Evolutionary conservation across 2,113 vertebrate species (phyloP).

Genomic region (Cyanoderma ruficeps): DNA sequence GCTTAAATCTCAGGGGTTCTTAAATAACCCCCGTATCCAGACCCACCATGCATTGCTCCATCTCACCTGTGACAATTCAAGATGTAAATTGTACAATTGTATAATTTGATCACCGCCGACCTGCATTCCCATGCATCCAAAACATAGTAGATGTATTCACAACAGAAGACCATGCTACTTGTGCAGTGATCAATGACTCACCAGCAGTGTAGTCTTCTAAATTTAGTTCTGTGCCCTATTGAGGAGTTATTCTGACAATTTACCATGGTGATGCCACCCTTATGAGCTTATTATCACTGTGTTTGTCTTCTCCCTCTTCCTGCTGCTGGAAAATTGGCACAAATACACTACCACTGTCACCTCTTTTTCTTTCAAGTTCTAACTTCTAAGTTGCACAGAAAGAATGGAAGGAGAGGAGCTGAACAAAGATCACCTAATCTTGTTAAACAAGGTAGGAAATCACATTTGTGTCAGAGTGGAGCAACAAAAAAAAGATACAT

Average conservation of each 20-base stretch:
- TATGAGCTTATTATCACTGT: slow-evolving; percentile 18
- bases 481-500: background rate
- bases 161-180: background rate
- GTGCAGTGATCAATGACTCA: slow-evolving; percentile 49
- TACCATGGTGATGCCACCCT: slow-evolving; percentile 52
- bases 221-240: slow-evolving; percentile 17
- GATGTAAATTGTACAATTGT: background rate
- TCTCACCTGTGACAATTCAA: background rate
- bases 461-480: background rate
- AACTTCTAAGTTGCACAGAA: background rate
- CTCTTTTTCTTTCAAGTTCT: background rate
- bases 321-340: background rate
- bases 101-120: rapidly evolving
- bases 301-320: background rate
- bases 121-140: background rate
- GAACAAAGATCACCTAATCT: background rate
- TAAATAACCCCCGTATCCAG: background rate
- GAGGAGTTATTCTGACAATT: slow-evolving; percentile 49
- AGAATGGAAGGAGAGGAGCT: background rate
- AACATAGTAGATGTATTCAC: background rate
- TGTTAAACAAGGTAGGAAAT: slow-evolving; percentile 15
- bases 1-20: background rate
- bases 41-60: rapidly evolving
- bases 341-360: background rate
- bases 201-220: slow-evolving; percentile 32